phyloP scores from a whole-genome alignment of 2,888 invertebrate species.

The Andrena hattorfiana region DNA sequence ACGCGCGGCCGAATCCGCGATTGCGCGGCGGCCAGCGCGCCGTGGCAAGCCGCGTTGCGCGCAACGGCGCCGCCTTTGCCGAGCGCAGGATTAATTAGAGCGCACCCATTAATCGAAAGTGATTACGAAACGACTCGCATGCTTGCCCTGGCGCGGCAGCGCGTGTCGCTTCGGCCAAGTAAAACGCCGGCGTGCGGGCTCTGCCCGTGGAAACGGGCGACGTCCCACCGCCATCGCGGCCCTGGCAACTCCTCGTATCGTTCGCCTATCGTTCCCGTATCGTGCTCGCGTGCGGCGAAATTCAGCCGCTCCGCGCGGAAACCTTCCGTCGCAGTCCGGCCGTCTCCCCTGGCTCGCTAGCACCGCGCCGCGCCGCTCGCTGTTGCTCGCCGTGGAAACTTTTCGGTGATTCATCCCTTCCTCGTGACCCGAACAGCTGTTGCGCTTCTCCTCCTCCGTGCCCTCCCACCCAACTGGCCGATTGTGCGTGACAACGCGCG shows the following conservation, averaged over 20 bases:
- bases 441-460: constrained; percentile 31
- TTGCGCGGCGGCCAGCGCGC: too few species aligned
- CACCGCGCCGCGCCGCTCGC: neutral
- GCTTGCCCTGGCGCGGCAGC: constrained; percentile 33
- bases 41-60: neutral
- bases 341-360: too few species aligned
- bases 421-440: constrained; percentile 70
- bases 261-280: too few species aligned
- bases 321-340: neutral
- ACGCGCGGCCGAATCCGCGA: too few species aligned
- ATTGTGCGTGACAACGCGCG: constrained; percentile 46
- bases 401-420: constrained; percentile 76
- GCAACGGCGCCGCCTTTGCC: constrained; percentile 2
- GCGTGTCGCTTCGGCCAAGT: constrained; percentile 57
- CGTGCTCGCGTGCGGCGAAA: neutral
- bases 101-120: constrained; percentile 65
- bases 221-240: neutral
- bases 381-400: constrained; percentile 68
- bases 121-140: constrained; percentile 58
- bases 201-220: neutral
- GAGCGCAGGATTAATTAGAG: constrained; percentile 55
- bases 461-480: constrained; percentile 14
- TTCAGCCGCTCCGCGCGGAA: neutral
- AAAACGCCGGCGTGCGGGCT: constrained; percentile 24
- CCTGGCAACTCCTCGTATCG: neutral